Evolutionary conservation across 2,888 invertebrate genomes (phyloP), one percentile per base, ranked within the genome.

Genomic region (Melinaea menophilus): DNA sequence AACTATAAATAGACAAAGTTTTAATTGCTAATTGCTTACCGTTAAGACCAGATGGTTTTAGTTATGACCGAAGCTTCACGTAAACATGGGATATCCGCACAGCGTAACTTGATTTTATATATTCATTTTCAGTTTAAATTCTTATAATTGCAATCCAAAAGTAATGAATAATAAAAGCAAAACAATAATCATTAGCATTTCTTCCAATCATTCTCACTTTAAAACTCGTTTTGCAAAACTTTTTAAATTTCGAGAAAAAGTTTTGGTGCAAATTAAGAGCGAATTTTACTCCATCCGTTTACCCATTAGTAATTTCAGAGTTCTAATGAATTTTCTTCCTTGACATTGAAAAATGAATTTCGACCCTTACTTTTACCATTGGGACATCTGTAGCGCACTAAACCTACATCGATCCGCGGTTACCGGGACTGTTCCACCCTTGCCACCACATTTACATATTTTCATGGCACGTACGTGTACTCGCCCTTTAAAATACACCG

Each of bases 311-410:
- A 90, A 90, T 90, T 88, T 87, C 88, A 84, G 87, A 90, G 85
- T 90, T 90, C 84, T 90, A 90, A 90, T 90, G 90, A 90, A 90
- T 90, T 90, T 90, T 86, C 85, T 86, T 86, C 84, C 82, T 79
- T 85, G 90, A 90, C 90, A 86, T 88, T 90, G 90, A 90, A 86
- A 89, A 90, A 90, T 90, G 88, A 88, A 86, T 89, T 87, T 80
- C 75, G 79, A 79, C 84, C 85, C 82, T 81, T 80, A 82, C 80
- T 85, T 79, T 76, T 79, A 74, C 78, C 79, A 75, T 71, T 79
- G 79, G 80, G 81, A 81, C 82, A 83, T 82, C 79, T 79, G 80
- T 79, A 79, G 73, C 74, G 73, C 68, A 68, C 76, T 72, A 76
- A 75, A 77, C 75, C 77, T 71, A 72, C 78, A 80, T 80, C 79